Evolutionary conservation across 2,888 invertebrate species (phyloP).

Genomic region (Loripinus fragilis): DNA sequence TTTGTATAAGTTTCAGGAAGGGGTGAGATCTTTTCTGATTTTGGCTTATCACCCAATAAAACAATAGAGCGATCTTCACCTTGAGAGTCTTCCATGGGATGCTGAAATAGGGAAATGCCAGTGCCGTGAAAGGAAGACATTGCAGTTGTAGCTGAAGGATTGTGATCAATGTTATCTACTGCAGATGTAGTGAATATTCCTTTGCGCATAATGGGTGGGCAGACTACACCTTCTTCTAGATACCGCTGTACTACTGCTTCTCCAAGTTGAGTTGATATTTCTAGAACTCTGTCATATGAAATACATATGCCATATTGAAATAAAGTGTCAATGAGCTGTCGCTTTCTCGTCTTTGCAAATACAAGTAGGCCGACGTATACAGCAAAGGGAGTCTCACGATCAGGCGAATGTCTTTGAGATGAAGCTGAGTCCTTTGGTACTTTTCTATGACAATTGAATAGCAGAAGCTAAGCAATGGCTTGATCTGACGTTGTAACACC

Average conservation of each 20-base stretch:
- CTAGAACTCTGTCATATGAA: slow-evolving; percentile 62
- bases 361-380: slow-evolving; percentile 51
- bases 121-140: slow-evolving; percentile 44
- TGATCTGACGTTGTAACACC: slow-evolving; percentile 11
- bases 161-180: slow-evolving; percentile 67
- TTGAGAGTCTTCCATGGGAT: slow-evolving; percentile 22
- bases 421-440: too few species aligned
- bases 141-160: slow-evolving; percentile 55
- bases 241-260: slow-evolving; percentile 41
- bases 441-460: slow-evolving; percentile 13
- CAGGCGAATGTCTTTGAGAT: slow-evolving; percentile 32
- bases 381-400: slow-evolving; percentile 36
- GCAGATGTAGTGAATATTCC: slow-evolving; percentile 60
- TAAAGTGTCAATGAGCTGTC: slow-evolving; percentile 36
- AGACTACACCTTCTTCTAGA: slow-evolving; percentile 41
- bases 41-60: slow-evolving; percentile 12
- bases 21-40: slow-evolving; percentile 20
- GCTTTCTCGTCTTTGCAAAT: slow-evolving; percentile 59
- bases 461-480: slow-evolving; percentile 28
- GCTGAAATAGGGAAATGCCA: slow-evolving; percentile 40
- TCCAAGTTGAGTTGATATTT: slow-evolving; percentile 58
- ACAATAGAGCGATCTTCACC: slow-evolving; percentile 24
- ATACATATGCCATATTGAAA: slow-evolving; percentile 53
- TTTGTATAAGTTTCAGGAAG: slow-evolving; percentile 35
- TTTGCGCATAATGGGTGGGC: slow-evolving; percentile 44